Evolutionary conservation across 2,113 vertebrate genomes (phyloP).

Genomic region (Megaceryle maxima): DNA sequence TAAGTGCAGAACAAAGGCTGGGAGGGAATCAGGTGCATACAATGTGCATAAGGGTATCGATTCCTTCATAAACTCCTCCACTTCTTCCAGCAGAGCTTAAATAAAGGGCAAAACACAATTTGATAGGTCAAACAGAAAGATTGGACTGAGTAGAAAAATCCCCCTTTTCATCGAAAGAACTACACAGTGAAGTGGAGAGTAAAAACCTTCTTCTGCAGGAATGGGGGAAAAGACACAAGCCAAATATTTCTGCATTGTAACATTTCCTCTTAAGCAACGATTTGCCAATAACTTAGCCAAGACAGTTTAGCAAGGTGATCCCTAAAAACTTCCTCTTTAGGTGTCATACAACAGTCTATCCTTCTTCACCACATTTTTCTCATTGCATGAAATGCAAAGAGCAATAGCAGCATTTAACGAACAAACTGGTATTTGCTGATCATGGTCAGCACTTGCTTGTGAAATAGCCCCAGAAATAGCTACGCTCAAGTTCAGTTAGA

Average conservation of each 20-base stretch:
- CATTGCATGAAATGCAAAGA: neutral
- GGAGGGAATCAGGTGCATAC: neutral
- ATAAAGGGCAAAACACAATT: neutral
- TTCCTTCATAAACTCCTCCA: neutral
- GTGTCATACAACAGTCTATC: neutral
- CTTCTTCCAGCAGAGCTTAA: neutral
- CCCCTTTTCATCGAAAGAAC: neutral
- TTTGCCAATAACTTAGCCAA: neutral
- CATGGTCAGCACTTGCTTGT: neutral
- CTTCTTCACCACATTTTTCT: neutral
- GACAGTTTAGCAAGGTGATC: neutral
- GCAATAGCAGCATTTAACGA: neutral
- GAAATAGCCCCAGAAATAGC: neutral
- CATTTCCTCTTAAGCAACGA: constrained; percentile 1
- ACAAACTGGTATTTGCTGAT: neutral
- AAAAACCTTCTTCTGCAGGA: neutral
- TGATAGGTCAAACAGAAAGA: neutral
- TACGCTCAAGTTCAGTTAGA: neutral
- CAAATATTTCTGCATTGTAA: constrained; percentile 4
- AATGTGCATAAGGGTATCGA: neutral
- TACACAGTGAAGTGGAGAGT: neutral
- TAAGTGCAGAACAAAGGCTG: neutral
- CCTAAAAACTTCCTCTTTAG: constrained; percentile 11
- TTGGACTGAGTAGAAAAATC: neutral
- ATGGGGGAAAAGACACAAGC: neutral